phyloP scores from a whole-genome alignment of 2,888 invertebrate genomes.

The Diplazon laetatorius region DNA sequence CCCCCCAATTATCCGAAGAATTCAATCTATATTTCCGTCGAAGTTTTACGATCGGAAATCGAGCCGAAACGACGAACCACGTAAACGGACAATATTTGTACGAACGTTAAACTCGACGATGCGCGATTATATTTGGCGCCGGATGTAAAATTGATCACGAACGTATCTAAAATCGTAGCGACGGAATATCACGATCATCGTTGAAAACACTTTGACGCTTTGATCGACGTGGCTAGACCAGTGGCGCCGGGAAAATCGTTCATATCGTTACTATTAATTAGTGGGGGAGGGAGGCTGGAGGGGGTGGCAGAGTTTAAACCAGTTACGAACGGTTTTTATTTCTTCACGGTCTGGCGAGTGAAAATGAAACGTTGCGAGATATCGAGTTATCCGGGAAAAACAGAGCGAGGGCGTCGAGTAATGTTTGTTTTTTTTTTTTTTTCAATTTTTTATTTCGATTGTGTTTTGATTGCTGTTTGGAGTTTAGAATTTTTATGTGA shows the following conservation, averaged over 20 bases:
- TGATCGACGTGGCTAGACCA: slow-evolving; percentile 71
- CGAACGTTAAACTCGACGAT: slow-evolving; percentile 21
- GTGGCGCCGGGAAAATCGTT: slow-evolving; percentile 72
- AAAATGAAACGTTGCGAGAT: neutral
- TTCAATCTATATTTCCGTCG: slow-evolving; percentile 42
- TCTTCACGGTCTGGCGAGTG: neutral
- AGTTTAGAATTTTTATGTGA: no score
- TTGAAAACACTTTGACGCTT: slow-evolving; percentile 51
- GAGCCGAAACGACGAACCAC: slow-evolving; percentile 3
- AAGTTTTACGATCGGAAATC: slow-evolving; percentile 42
- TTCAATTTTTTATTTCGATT: no score
- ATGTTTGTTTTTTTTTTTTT: no score
- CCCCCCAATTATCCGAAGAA: slow-evolving; percentile 43
- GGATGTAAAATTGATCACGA: slow-evolving; percentile 44
- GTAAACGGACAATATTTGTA: slow-evolving; percentile 24
- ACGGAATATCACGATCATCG: slow-evolving; percentile 53
- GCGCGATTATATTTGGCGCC: slow-evolving; percentile 35
- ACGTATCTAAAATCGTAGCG: slow-evolving; percentile 54
- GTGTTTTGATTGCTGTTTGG: no score
- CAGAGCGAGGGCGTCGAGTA: neutral
- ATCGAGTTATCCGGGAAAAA: neutral
- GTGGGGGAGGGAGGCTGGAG: slow-evolving; percentile 64
- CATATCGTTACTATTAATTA: slow-evolving; percentile 74
- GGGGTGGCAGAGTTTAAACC: no score
- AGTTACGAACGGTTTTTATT: slow-evolving; percentile 14